Evolutionary conservation across 2,888 invertebrate species (phyloP), one percentile per base, ranked within the genome.

Genomic region (Myopa tessellatipennis): DNA sequence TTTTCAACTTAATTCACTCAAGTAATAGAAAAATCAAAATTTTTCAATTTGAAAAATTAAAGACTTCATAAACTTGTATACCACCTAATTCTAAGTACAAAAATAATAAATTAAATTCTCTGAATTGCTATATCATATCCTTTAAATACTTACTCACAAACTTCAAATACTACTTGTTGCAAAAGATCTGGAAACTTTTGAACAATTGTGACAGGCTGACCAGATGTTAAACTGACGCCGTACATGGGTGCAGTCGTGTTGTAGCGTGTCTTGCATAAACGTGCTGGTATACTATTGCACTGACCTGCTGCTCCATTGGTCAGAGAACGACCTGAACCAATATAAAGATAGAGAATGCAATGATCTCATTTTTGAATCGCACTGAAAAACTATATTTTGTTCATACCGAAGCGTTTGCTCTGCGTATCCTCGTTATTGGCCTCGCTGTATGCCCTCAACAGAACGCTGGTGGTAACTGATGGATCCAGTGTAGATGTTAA

Each of bases 211-310:
- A 97, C 96, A 0, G 96, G 96, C 85, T 96, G 96, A 2, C 97
- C 97, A 16, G 96, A 96, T 18, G 97, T 97, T 60, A 97, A 90
- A 26, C 96, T 96, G 65, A 97, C 96, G n/a, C 97, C 97, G 87
- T 96, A 97, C 95, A 97, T 95, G 0, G 97, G 97, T 26, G 97
- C 97, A 65, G 97, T 97, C 36, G 97, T 97, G 90, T 97, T 97
- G 90, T 96, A 96, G 78, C 96, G 92, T 10, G 97, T 96, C 85
- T 95, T 94, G 88, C 97, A 97, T 58, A 97, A 91, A 79, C 97
- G 91, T 36, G 94, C 91, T 2, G 94, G 94, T 58, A 94, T 93
- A 80, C 91, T 90, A 67, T 83, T 74, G 82, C 93, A 89, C 77
- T 89, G 88, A 67, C 85, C 85, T 26, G 83, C 81, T 77, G 86